Base-by-base conservation (phyloP, 1,140 invertebrate genomes). In the Tetramorium parvispinum region DNA sequence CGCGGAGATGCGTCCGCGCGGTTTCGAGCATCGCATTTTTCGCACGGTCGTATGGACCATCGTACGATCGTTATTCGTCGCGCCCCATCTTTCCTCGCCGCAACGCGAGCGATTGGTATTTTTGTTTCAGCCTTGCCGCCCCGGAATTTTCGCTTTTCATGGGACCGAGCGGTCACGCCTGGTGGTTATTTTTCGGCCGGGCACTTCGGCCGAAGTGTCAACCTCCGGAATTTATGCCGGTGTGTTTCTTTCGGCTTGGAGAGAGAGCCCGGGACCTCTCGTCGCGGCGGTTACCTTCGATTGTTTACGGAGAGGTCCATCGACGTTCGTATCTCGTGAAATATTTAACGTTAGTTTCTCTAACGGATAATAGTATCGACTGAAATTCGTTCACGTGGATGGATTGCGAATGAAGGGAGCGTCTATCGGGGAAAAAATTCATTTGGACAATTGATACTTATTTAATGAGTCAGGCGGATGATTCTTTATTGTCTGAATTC, bases 211-310 rank as follows among this genome's bases (percentile, higher is more conserved):
- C 51, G 53, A 40, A 57, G 21, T 81, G 49, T 71, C 78, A 71
- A 27, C 77, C 32, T 18, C 37, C n/a, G 53, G 40, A 59, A 75
- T 75, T 83, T 59, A 83, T 61, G 68, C 53, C 68, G 68, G 24
- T 83, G 53, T 75, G 68, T 83, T 73, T 83, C 79, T 75, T 83
- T 75, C 79, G 68, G 68, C 24, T 82, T 24, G 24, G 24, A 18
- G 46, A 81, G 16, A 70, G 16, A 68, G n/a, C 18, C 18, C 21
- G 0, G 77, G 24, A 7, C 55, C 66, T 73, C 27, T 70, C 53
- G n/a, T n/a, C 68, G 65, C 68, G 13, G 4, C 13, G 79, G 79
- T 40, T 73, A 59, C 13, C 40, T 46, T 32, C 68, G 7, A 73
- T 37, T 83, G 61, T 83, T 83, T 83, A 37, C 53, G n/a, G 63